Base-by-base conservation (phyloP, 2,888 invertebrate genomes). In the Cancer borealis region DNA sequence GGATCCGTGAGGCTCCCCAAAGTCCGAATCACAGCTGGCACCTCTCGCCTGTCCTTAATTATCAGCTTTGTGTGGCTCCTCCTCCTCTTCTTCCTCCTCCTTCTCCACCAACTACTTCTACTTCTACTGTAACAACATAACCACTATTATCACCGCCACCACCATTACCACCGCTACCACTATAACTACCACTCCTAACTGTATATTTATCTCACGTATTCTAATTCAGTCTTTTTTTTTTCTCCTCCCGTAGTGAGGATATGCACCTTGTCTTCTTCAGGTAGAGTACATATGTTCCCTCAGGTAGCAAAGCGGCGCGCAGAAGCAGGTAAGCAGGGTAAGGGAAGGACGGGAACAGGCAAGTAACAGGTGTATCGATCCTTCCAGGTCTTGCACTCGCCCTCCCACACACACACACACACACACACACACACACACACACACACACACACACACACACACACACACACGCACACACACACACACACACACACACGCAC, bases 301-400 rank as follows among this genome's bases (percentile, higher is more conserved):
- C 6, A 73, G 73, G 26, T 26, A 73, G 73, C 5, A 73, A 10
- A 26, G n/a, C 26, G n/a, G n/a, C 73, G n/a, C 39, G 39, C 66
- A n/a, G n/a, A n/a, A n/a, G 66, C 21, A 6, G 26, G 73, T 26
- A 73, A 8, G 73, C 73, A 73, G 5, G 26, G 73, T n/a, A 73
- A 26, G 73, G 26, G n/a, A n/a, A 73, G n/a, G 54, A 54, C 54
- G 54, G 54, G 39, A 39, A 39, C 39, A 39, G 39, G 10, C 54
- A 73, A 26, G 26, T 73, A 73, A 73, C 73, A 73, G 73, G 73
- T 73, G 73, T 73, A 73, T 73, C 73, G 73, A 73, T 73, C n/a
- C 26, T 73, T 8, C 73, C 10, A 73, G 26, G 73, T 73, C 73
- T 26, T 26, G 39, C 39, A 39, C 39, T 39, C 39, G 39, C 39